A percentile compares a stretch with the other conserved stretches of the same genome.
Evolutionary conservation across 92 coral and sea anemone species (phyloP).

Genomic region (Nematostella vectensis): DNA sequence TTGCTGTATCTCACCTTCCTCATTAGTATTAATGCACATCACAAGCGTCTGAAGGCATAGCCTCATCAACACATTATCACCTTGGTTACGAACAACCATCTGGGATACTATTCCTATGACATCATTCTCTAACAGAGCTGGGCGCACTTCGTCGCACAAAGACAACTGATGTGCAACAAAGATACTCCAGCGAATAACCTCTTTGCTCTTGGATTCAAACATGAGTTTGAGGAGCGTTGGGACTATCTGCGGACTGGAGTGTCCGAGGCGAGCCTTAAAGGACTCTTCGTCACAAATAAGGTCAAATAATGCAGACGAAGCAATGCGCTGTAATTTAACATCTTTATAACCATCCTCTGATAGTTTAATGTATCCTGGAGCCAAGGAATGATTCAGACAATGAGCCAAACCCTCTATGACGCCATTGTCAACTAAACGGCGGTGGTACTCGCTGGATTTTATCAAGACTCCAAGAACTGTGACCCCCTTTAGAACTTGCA

Average conservation of each 20-base stretch:
- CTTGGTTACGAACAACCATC: constrained; percentile 67
- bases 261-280: constrained; percentile 36
- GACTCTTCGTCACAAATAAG: constrained; percentile 61
- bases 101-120: constrained; percentile 58
- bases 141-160: constrained; percentile 63
- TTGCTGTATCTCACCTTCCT: constrained; percentile 61
- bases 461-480: constrained; percentile 66
- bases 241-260: constrained; percentile 48
- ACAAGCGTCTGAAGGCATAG: constrained; percentile 85
- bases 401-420: constrained; percentile 65
- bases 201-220: constrained; percentile 57
- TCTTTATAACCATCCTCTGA: constrained; percentile 49
- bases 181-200: constrained; percentile 82
- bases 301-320: constrained; percentile 72
- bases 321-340: constrained; percentile 53
- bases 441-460: constrained; percentile 53
- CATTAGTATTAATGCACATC: constrained; percentile 78
- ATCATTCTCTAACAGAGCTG: constrained; percentile 34
- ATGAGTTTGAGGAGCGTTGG: constrained; percentile 52
- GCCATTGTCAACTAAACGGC: constrained; percentile 42
- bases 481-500: constrained; percentile 69
- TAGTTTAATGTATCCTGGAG: constrained; percentile 49
- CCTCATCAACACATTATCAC: constrained; percentile 71
- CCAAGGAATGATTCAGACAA: constrained; percentile 57
- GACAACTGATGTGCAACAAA: constrained; percentile 67